These are phyloP conservation scores for Porites divaricata DNA, from an alignment of 92 coral and sea anemone species.

Conservation along the genomic window DNA sequence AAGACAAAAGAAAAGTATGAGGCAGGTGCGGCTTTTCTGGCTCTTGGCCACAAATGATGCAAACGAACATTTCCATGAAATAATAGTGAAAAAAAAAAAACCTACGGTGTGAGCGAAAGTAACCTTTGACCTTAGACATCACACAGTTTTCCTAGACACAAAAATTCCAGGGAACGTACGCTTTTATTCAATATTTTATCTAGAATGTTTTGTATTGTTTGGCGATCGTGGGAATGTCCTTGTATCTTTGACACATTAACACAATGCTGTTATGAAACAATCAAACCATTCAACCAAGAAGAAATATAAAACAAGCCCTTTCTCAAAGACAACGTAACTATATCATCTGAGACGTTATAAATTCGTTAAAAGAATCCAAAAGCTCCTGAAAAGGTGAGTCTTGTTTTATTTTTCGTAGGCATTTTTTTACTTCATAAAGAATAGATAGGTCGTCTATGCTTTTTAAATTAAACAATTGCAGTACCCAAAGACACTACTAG, in stretches of 20 bases:
- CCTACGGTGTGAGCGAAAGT: too few species aligned
- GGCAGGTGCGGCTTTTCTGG: background rate
- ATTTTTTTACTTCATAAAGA: too few species aligned
- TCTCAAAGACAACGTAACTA: background rate
- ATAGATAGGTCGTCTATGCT: too few species aligned
- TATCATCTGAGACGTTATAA: background rate
- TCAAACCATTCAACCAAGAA: background rate
- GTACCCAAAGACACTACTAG: too few species aligned
- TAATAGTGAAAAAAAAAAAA: too few species aligned
- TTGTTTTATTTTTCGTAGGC: background rate
- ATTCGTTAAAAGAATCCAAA: background rate
- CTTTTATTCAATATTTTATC: background rate
- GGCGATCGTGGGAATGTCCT: background rate
- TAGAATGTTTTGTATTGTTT: background rate
- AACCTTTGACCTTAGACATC: too few species aligned
- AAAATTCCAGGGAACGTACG: too few species aligned
- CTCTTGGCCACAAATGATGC: background rate
- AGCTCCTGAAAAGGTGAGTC: background rate
- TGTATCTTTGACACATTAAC: background rate
- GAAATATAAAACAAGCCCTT: background rate
- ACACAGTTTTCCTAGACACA: too few species aligned
- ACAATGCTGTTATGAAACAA: background rate
- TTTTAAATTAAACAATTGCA: too few species aligned
- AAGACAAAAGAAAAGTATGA: background rate
- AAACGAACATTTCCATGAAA: background rate